A percentile compares a stretch with the other conserved stretches of the same genome.
Conservation (phyloP, 2,113 vertebrate genomes). For the Caretta caretta region DNA sequence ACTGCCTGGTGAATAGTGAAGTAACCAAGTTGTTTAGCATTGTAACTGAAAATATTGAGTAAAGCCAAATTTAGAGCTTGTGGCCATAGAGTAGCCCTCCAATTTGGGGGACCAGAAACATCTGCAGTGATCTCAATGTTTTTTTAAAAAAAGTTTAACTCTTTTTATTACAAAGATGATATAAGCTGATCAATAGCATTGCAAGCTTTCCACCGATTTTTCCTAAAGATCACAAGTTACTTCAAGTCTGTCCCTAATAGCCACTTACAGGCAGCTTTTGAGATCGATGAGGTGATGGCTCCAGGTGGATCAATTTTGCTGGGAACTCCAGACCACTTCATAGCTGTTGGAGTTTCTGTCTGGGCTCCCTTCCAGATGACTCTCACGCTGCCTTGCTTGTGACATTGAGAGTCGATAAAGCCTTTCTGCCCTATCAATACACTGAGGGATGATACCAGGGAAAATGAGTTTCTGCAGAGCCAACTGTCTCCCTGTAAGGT, state of each 20-base stretch:
- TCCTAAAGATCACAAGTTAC: not conserved
- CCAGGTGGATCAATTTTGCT: not conserved
- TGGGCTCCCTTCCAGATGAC: not conserved
- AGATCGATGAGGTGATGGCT: not conserved
- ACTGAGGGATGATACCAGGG: not conserved
- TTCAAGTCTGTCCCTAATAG: not conserved
- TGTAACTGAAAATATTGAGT: not conserved
- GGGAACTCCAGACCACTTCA: accelerated
- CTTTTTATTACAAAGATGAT: not conserved
- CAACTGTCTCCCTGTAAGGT: not conserved
- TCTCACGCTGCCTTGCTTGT: not conserved
- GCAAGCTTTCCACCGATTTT: not conserved
- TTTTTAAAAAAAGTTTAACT: not conserved
- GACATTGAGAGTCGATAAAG: not conserved
- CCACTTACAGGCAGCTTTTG: not conserved
- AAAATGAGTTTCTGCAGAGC: not conserved
- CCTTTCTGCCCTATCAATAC: not conserved
- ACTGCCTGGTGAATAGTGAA: not conserved
- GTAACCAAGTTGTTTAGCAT: not conserved
- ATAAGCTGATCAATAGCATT: not conserved
- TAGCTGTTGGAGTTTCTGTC: not conserved
- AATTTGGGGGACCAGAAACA: not conserved
- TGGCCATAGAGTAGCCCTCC: not conserved
- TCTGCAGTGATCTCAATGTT: not conserved
- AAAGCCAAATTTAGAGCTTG: not conserved